A percentile compares a stretch with the other conserved stretches of the same genome.
Evolutionary conservation across 2,113 vertebrate genomes (phyloP).

Genomic region (Scomber japonicus): DNA sequence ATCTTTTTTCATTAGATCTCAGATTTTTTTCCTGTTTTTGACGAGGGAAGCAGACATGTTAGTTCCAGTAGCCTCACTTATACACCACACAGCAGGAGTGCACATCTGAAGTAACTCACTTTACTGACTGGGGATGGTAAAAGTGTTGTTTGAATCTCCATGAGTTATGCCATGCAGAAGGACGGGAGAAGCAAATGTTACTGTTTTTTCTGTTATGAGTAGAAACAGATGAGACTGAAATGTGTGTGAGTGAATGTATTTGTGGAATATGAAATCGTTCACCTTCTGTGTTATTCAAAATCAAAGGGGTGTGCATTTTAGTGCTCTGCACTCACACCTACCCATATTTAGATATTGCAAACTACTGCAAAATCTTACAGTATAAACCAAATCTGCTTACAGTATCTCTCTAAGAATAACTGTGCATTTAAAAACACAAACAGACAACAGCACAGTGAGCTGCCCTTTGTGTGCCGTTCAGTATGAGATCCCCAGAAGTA

Average conservation of each 20-base stretch:
- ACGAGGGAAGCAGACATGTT: conserved; percentile 54
- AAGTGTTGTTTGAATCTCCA: neutral
- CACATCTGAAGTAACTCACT: conserved; percentile 34
- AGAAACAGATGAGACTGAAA: neutral
- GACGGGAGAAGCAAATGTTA: neutral
- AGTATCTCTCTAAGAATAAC: no score
- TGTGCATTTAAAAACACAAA: no score
- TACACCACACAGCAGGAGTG: conserved; percentile 52
- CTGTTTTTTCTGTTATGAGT: neutral
- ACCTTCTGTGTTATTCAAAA: no score
- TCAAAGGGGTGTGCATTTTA: no score
- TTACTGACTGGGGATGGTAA: neutral
- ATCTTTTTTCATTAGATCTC: conserved; percentile 3
- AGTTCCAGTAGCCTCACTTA: conserved; percentile 41
- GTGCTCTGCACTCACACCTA: no score
- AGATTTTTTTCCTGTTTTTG: conserved; percentile 16
- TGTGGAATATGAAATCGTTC: neutral
- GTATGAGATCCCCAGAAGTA: no score
- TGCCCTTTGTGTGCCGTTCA: no score
- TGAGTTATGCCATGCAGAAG: neutral
- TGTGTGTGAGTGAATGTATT: neutral
- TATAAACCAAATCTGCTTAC: no score
- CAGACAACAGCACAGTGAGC: no score
- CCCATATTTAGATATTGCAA: no score
- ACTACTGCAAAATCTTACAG: no score